Percentiles rank a stretch among this genome's conserved stretches.
Conservation (phyloP, 2,797 vertebrate species). For the Lacerta viridis region DNA sequence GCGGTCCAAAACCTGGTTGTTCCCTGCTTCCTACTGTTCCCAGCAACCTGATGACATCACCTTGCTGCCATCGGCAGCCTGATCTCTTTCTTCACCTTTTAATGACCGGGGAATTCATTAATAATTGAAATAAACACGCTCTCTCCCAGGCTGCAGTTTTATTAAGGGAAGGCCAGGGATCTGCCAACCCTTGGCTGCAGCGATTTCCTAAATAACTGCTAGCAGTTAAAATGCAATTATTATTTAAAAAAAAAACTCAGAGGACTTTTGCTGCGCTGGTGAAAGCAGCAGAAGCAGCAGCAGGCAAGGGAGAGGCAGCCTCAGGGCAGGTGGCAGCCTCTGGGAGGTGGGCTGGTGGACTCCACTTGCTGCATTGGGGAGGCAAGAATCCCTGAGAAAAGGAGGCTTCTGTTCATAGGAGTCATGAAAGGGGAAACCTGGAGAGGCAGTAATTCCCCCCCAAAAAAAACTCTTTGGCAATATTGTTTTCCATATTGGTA, state of each 20-base stretch:
- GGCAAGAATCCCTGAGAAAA: not conserved
- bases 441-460: not conserved
- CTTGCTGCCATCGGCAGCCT: constrained; percentile 50
- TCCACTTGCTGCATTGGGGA: not conserved
- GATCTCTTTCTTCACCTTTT: constrained; percentile 76
- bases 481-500: not conserved
- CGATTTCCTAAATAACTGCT: constrained; percentile 76
- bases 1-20: not conserved
- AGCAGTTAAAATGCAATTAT: constrained; percentile 72
- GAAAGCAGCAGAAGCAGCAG: constrained; percentile 36
- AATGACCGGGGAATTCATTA: constrained; percentile 77
- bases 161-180: constrained; percentile 72
- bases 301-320: constrained; percentile 33
- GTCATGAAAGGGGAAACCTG: not conserved
- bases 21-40: constrained; percentile 42
- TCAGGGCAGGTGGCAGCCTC: not conserved
- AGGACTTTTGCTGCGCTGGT: constrained; percentile 51
- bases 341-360: accelerated
- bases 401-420: not conserved
- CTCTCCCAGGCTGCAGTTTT: constrained; percentile 74
- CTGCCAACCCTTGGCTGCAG: constrained; percentile 73
- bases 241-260: constrained; percentile 16
- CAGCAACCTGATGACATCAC: constrained; percentile 65
- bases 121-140: constrained; percentile 78
- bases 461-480: not conserved